A percentile compares a stretch with the other conserved stretches of the same genome.
Evolutionary conservation across 2,888 invertebrate species (phyloP).

Genomic region (Clistopyga incitator): DNA sequence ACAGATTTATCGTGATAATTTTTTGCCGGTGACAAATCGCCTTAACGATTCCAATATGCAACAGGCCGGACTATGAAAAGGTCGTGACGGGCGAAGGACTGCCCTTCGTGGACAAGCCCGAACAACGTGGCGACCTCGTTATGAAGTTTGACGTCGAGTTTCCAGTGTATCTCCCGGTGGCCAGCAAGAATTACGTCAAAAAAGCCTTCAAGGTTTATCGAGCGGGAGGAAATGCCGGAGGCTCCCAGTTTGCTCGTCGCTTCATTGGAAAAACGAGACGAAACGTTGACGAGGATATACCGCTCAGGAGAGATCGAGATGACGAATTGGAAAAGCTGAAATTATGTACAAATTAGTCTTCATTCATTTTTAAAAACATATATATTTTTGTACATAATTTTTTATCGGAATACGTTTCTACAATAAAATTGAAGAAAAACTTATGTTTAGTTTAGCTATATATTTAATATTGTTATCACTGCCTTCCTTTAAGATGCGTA

Average conservation of each 20-base stretch:
- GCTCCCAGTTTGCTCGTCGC: slow-evolving; percentile 72
- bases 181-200: slow-evolving; percentile 82
- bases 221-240: slow-evolving; percentile 58
- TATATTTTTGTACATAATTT: neutral
- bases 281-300: slow-evolving; percentile 73
- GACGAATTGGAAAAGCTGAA: slow-evolving; percentile 69
- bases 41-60: slow-evolving; percentile 23
- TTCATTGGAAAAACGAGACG: slow-evolving; percentile 74
- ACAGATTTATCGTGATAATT: slow-evolving; percentile 1
- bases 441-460: no score
- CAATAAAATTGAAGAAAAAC: no score
- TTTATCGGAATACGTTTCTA: neutral
- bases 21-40: neutral
- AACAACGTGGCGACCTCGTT: slow-evolving; percentile 89
- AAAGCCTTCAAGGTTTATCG: slow-evolving; percentile 73
- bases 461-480: no score
- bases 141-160: slow-evolving; percentile 88
- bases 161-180: slow-evolving; percentile 85
- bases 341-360: slow-evolving; percentile 56
- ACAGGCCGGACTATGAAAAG: slow-evolving; percentile 88
- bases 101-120: slow-evolving; percentile 87
- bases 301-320: slow-evolving; percentile 67
- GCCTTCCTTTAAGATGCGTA: no score
- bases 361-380: neutral
- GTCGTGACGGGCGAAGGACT: slow-evolving; percentile 90